These are phyloP conservation scores for Numida meleagris DNA, from an alignment of 2,113 vertebrate genomes.

Conservation along the genomic window DNA sequence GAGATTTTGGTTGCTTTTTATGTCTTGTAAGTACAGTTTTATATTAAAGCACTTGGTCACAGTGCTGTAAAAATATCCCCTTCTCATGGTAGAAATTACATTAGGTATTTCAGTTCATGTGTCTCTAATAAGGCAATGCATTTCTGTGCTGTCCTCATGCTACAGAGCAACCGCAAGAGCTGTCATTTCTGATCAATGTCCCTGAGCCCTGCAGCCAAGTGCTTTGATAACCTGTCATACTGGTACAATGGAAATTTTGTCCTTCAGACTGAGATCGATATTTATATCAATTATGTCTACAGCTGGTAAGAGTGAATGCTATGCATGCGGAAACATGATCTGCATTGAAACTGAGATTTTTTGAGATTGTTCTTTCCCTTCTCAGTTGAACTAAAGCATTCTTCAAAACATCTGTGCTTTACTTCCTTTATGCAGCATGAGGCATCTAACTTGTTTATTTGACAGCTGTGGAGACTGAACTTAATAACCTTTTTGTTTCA, in stretches of 20 bases:
- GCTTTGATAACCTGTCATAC: not conserved
- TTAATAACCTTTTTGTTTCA: not conserved
- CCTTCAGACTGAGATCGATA: conserved; percentile 67
- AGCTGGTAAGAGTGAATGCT: conserved; percentile 9
- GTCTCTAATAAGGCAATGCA: not conserved
- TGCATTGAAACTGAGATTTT: not conserved
- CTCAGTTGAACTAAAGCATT: not conserved
- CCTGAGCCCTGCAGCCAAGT: conserved; percentile 44
- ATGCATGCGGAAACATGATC: not conserved
- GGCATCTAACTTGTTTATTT: not conserved
- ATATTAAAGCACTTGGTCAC: not conserved
- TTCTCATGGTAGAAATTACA: not conserved
- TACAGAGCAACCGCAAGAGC: not conserved
- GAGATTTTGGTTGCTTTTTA: not conserved
- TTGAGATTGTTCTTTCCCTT: not conserved
- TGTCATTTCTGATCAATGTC: conserved; percentile 24
- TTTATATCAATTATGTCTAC: conserved; percentile 45
- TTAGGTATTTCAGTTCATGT: not conserved
- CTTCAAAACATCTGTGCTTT: not conserved
- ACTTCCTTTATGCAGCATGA: not conserved
- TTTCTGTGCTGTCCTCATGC: not conserved
- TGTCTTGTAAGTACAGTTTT: not conserved
- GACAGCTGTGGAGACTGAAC: not conserved
- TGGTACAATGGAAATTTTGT: conserved; percentile 32
- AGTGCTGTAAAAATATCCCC: not conserved